Evolutionary conservation across 2,888 invertebrate genomes (phyloP), one percentile per base, ranked within the genome.

Genomic region (Ectobius pallidus): DNA sequence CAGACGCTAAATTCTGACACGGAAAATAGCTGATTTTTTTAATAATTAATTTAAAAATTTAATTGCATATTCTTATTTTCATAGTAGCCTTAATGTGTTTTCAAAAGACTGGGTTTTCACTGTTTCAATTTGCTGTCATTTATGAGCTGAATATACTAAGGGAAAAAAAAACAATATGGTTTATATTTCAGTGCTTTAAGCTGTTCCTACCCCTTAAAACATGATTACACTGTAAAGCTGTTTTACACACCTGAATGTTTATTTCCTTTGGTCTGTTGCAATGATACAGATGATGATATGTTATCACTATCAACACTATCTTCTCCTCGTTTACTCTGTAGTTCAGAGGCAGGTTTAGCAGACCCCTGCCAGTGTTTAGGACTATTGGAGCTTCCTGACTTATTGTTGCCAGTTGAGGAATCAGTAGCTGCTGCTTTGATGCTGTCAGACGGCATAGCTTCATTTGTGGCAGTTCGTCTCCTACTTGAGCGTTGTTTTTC

Each of bases 281-380:
- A 34, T 20, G 73, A 73, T 3, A 70, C 67, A n/a, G 73, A 63
- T 25, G 75, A 75, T 9, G 73, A 73, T 34, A 69, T 46, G 34
- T 73, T 75, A 55, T 75, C 75, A 30, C 73, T 73, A 49, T 75
- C 75, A 18, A 73, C 73, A 46, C 71, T 67, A 20, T 34, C 69
- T 46, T 69, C 69, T 14, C 14, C 30, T 39, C 3, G 46, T 25
- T 63, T 62, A 27, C 27, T 44, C 44, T 25, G 49, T 30, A 32
- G 55, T 52, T 67, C 62, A 49, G 62, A 46, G 20, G 55, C 63
- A 39, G 70, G 74, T 70, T 49, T 62, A n/a, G 65, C 44, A 65
- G 44, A 18, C 46, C 72, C 65, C 63, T 27, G 49, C 72, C 61
- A 70, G 73, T 70, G 52, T 73, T 70, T 73, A 70, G 65, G 65